Base-by-base conservation (phyloP, 2,797 vertebrate genomes). In the Poecilia picta region DNA sequence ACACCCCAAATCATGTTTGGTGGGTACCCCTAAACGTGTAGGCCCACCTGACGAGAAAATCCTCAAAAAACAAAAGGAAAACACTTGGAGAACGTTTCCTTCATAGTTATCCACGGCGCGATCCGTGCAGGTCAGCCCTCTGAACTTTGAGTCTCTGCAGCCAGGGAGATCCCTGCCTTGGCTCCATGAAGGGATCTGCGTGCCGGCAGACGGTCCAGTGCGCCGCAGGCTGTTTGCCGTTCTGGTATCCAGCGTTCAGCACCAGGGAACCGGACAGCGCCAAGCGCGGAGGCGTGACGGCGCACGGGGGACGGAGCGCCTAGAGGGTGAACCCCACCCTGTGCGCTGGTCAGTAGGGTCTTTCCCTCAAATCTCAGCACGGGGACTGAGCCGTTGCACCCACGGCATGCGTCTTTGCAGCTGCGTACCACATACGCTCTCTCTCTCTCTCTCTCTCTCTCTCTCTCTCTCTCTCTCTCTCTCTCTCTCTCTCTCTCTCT, bases 1-100 rank as follows among this genome's bases (percentile, higher is more conserved):
- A 95, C 84, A 87, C 81, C 88, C 93, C 91, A 93, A 79, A 96
- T 91, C 95, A 91, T 94, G 89, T 88, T 33, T 91, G 90, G 90
- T 78, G 91, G 80, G n/a, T n/a, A n/a, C n/a, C n/a, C n/a, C n/a
- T n/a, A n/a, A n/a, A n/a, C n/a, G n/a, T n/a, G n/a, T n/a, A n/a
- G n/a, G n/a, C n/a, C n/a, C 8, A 76, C 53, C 53, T 70, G 73
- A 66, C 41, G n/a, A 23, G 79, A 81, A 84, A 88, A 91, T 36
- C 86, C 83, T 85, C 77, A 49, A 80, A 84, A 87, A 85, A 82
- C 70, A 76, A 66, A 76, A 81, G 8, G 77, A 36, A 88, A 85
- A 80, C 77, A 89, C 78, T 85, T 86, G 72, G 74, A 36, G 85
- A 84, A 78, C 79, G 75, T 79, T 72, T 80, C 84, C 84, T 23